A percentile compares a stretch with the other conserved stretches of the same genome.
Evolutionary conservation across 2,888 invertebrate genomes (phyloP).

Genomic region (Cotesia congregata): DNA sequence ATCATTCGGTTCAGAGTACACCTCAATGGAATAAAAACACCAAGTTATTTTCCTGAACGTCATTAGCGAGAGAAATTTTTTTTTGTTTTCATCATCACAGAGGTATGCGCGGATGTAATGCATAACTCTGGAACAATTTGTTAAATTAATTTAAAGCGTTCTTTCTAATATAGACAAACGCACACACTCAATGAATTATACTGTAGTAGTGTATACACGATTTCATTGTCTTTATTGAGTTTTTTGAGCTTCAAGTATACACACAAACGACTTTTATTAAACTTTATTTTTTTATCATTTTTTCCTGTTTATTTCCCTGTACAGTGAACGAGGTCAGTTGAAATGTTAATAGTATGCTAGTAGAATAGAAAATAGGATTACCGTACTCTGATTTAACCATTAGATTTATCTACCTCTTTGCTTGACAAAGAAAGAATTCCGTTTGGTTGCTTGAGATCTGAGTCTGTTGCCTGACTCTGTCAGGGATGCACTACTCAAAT

Average conservation of each 20-base stretch:
- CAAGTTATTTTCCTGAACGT: background rate
- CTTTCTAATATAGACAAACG: background rate
- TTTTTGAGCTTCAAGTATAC: background rate
- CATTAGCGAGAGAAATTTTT: constrained; percentile 1
- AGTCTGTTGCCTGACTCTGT: background rate
- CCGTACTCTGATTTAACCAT: background rate
- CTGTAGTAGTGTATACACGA: background rate
- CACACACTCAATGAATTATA: background rate
- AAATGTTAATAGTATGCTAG: constrained; percentile 25
- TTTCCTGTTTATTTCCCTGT: background rate
- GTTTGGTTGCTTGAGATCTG: background rate
- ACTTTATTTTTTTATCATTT: background rate
- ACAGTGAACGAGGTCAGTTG: constrained; percentile 24
- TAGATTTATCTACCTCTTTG: background rate
- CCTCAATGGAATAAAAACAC: background rate
- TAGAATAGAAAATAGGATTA: constrained; percentile 14
- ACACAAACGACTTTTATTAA: background rate
- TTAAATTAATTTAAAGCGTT: background rate
- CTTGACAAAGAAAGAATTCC: background rate
- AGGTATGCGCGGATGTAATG: constrained; percentile 8
- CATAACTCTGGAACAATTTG: background rate
- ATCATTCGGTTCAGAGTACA: background rate
- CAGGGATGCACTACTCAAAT: constrained; percentile 14
- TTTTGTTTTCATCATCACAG: background rate
- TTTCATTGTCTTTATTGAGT: background rate